phyloP scores from a whole-genome alignment of 2,888 invertebrate genomes.

The Norana najaformis region DNA sequence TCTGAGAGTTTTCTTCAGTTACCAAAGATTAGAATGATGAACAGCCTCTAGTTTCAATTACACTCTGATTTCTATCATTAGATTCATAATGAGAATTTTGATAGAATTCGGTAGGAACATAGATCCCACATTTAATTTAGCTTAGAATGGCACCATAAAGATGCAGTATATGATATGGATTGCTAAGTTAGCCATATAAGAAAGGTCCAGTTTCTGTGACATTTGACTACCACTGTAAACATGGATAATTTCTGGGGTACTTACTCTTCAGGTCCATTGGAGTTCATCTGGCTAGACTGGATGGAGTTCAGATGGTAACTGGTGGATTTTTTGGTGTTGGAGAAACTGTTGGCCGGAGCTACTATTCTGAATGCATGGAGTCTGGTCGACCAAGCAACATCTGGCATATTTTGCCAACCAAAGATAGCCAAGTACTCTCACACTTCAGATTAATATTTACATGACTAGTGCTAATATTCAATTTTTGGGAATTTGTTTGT shows the following conservation, averaged over 20 bases:
- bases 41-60: not conserved
- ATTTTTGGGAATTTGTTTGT: too few relatives aligned
- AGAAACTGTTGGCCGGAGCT: conserved; percentile 47
- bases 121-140: not conserved
- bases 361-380: conserved; percentile 36
- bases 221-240: not conserved
- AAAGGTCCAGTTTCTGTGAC: too few relatives aligned
- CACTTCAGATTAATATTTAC: not conserved
- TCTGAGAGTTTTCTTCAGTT: not conserved
- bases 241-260: not conserved
- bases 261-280: conserved; percentile 42
- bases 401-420: conserved; percentile 53
- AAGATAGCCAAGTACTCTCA: conserved; percentile 44
- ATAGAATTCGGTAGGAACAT: not conserved
- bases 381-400: conserved; percentile 45
- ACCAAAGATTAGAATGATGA: not conserved
- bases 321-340: conserved; percentile 54
- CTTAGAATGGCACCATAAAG: too few relatives aligned
- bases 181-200: too few relatives aligned
- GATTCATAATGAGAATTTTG: not conserved
- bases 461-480: not conserved
- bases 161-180: too few relatives aligned
- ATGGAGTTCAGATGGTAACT: conserved; percentile 49
- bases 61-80: not conserved
- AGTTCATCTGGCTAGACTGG: conserved; percentile 47